Evolutionary conservation across 2,113 vertebrate species (phyloP).

Genomic region (Ciconia stormi): DNA sequence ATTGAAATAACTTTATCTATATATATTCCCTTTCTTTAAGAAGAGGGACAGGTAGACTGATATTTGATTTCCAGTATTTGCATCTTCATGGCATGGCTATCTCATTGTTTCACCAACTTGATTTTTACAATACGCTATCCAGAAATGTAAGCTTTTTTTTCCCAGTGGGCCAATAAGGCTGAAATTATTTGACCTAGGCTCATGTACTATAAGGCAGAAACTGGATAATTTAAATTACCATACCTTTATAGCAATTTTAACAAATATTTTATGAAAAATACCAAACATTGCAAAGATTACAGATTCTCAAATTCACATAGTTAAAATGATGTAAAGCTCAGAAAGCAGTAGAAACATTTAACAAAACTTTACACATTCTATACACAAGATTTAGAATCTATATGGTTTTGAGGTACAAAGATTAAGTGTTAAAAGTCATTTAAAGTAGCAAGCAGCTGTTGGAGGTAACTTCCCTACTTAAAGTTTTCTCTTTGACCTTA

Average conservation of each 20-base stretch:
- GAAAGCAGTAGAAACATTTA: not conserved
- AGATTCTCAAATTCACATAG: not conserved
- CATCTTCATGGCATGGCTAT: not conserved
- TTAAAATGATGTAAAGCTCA: not conserved
- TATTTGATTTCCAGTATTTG: not conserved
- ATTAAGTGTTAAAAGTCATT: not conserved
- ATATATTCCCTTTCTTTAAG: not conserved
- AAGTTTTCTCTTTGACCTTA: not conserved
- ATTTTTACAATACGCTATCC: not conserved
- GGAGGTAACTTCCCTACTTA: not conserved
- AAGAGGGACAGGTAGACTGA: not conserved
- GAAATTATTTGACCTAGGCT: not conserved
- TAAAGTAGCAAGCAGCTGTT: not conserved
- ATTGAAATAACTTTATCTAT: not conserved
- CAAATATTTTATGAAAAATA: not conserved
- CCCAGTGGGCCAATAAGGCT: not conserved
- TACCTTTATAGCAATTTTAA: not conserved
- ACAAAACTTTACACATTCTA: not conserved
- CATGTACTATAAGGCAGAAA: not conserved
- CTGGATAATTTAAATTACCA: not conserved
- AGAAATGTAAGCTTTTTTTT: not conserved
- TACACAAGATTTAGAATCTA: not conserved
- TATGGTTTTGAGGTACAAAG: not conserved
- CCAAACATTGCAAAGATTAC: not conserved
- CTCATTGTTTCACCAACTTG: not conserved